Percentiles rank a stretch among this genome's conserved stretches.
Evolutionary conservation across 2,888 invertebrate species (phyloP).

Genomic region (Branchinecta sandiegonensis): DNA sequence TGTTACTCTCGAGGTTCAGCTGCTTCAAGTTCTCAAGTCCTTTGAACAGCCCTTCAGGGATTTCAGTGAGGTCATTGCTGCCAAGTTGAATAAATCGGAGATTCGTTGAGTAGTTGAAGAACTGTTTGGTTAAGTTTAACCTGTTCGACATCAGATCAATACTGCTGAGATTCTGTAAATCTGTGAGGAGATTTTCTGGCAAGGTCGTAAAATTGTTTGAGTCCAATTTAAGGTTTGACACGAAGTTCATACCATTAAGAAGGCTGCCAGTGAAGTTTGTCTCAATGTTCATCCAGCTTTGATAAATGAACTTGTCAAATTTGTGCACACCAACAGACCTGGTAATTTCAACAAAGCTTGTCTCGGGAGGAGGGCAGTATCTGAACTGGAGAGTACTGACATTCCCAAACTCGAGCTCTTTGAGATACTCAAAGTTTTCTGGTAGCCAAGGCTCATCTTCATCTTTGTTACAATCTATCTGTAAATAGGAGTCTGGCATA

Average conservation of each 20-base stretch:
- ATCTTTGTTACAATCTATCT: background rate
- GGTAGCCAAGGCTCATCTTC: background rate
- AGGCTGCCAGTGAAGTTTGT: background rate
- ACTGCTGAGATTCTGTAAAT: background rate
- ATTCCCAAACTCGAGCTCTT: background rate
- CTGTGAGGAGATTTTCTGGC: background rate
- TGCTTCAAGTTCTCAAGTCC: slow-evolving; percentile 46
- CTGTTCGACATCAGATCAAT: slow-evolving; percentile 15
- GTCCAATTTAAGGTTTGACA: background rate
- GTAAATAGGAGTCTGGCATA: background rate
- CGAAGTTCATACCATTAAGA: background rate
- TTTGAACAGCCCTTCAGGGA: slow-evolving; percentile 48
- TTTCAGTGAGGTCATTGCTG: slow-evolving; percentile 29
- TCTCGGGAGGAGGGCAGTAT: background rate
- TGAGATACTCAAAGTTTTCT: background rate
- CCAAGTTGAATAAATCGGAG: slow-evolving; percentile 8
- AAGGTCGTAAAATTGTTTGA: background rate
- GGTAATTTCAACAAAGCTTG: background rate
- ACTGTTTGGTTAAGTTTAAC: background rate
- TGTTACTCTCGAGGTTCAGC: slow-evolving; percentile 51
- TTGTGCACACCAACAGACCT: background rate
- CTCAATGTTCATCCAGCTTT: slow-evolving; percentile 10
- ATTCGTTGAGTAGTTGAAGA: background rate
- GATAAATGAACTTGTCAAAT: background rate
- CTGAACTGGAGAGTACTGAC: background rate